Base-by-base conservation (phyloP, 2,888 invertebrate genomes). In the Blastobasis adustella region DNA sequence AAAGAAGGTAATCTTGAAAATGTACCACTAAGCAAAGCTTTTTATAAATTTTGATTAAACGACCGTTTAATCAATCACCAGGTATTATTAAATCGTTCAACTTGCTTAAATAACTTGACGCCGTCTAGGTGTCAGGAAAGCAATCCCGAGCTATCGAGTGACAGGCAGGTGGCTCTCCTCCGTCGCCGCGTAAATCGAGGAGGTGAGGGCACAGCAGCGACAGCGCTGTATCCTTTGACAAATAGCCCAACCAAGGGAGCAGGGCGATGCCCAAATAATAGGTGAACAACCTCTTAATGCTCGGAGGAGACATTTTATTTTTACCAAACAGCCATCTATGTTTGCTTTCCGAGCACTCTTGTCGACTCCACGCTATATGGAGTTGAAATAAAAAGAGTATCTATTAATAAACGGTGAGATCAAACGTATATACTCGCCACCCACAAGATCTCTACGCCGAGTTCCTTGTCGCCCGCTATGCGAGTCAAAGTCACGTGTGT, bases 231-330 rank as follows among this genome's bases (percentile, higher is more conserved):
- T 79, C 78, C 82, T 77, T 82, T 81, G 76, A 84, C 77, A 83
- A 82, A 83, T 81, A 76, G 73, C 73, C 73, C 69, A 46, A 55
- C 52, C 63, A 65, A 76, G 75, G 76, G 73, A 74, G 63, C 63
- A 68, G 79, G 76, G 78, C 81, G 82, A 79, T 79, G 82, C 83
- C 85, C 85, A 87, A 87, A 80, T 79, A 77, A 68, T 82, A 80
- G 86, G 87, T 87, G 84, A 87, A 87, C 79, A 84, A 87, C 87
- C 87, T 87, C 76, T 80, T 82, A 83, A 86, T 86, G 83, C 81
- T 76, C 69, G 65, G 71, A 73, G 79, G 84, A 80, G 87, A 87
- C 85, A 87, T 79, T 87, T 85, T 86, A 87, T 87, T 87, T 87
- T 85, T 86, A 86, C 82, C 79, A 77, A 73, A 68, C 71, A 65